Evolutionary conservation across 2,113 vertebrate genomes (phyloP), one percentile per base, ranked within the genome.

Genomic region (Zosterops lateralis): DNA sequence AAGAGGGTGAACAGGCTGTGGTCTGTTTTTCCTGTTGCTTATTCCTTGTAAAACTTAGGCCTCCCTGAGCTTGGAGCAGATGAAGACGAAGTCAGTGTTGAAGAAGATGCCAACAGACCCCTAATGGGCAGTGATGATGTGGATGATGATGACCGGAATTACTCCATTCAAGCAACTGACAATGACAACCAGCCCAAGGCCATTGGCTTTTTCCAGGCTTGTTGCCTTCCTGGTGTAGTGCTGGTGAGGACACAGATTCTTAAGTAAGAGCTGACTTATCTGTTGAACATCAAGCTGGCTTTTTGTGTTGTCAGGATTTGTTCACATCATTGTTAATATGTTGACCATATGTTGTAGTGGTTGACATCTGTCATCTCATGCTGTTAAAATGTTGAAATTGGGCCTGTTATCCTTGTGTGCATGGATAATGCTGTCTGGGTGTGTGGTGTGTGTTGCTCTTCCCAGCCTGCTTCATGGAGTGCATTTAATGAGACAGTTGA

Each of bases 221-320:
- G 99, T 96, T 98, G 98, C 77, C 98, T 99, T 57, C 99, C 99
- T 1, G 99, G 99, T 36, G 99, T 99, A 36, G 89, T 99, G 17
- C 98, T 98, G 89, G 99, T 99, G 92, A 98, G 99, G 26, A 56
- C 60, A 36, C 34, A 18, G 34, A 62, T 76, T 92, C 32, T 44
- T 91, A 14, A 95, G 17, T 50, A 67, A 61, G 22, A 75, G 45
- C 40, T 78, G 57, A 48, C 40, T 53, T 67, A 10, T 0, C 32
- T 79, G 51, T 89, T 86, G n/a, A 80, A 77, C 32, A 15, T 45
- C 24, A 77, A 66, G 34, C 61, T 82, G 70, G 29, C 32, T 60
- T 73, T 25, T 71, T 57, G 25, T 56, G 12, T 65, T 60, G 32
- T 76, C 48, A 58, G 62, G 42, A 8, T 40, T 88, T 91, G 50